Conservation (phyloP, 2,797 vertebrate species). For the Periparus ater region DNA sequence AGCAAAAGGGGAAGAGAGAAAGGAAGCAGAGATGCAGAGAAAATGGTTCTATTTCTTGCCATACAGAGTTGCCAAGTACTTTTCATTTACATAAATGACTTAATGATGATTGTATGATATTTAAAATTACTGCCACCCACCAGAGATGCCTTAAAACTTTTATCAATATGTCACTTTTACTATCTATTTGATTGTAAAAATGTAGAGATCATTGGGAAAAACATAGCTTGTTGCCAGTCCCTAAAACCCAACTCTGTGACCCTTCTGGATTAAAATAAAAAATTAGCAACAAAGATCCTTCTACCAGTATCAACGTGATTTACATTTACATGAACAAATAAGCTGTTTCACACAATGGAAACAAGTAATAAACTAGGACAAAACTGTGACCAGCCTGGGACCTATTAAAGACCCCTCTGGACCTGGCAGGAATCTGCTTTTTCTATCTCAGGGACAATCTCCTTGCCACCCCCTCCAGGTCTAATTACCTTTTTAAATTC, state of each 20-base stretch:
- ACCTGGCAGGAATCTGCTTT: conserved; percentile 67
- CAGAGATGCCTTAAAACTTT: conserved; percentile 39
- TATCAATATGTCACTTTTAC: conserved; percentile 44
- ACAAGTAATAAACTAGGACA: conserved; percentile 55
- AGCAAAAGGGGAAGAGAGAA: neutral
- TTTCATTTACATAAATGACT: conserved; percentile 63
- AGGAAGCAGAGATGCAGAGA: neutral
- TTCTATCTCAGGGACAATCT: conserved; percentile 72
- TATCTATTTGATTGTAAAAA: conserved; percentile 37
- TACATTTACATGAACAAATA: conserved; percentile 82
- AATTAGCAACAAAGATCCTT: neutral
- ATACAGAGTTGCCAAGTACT: conserved; percentile 33
- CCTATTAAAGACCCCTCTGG: conserved; percentile 77
- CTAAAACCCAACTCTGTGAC: conserved; percentile 43
- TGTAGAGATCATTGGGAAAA: neutral
- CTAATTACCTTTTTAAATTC: conserved; percentile 92
- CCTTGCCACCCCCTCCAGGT: conserved; percentile 49
- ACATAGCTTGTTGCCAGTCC: conserved; percentile 11
- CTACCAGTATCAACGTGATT: conserved; percentile 72
- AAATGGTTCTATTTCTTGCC: conserved; percentile 6
- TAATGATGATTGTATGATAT: conserved; percentile 59
- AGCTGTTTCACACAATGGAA: conserved; percentile 71
- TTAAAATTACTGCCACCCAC: conserved; percentile 57
- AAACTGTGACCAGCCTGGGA: conserved; percentile 67
- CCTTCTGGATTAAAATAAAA: conserved; percentile 37